phyloP scores from a whole-genome alignment of 1,140 invertebrate species.

The Aphis craccivora region DNA sequence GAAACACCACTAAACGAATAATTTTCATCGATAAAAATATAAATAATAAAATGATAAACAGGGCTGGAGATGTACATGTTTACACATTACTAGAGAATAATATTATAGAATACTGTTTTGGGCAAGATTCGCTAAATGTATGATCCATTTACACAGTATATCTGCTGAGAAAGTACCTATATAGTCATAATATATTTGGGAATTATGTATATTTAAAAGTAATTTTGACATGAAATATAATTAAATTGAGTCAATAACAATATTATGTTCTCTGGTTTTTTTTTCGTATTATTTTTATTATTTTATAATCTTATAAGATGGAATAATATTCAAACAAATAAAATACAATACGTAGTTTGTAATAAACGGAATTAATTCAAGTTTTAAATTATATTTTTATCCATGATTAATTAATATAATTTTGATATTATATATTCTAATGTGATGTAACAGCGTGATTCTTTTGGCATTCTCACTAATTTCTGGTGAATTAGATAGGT shows the following conservation, averaged over 20 bases:
- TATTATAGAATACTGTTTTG: background rate
- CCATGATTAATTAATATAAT: background rate
- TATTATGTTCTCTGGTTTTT: background rate
- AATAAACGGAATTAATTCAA: background rate
- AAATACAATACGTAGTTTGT: background rate
- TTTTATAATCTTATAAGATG: background rate
- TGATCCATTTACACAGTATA: too few species aligned
- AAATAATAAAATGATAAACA: too few species aligned
- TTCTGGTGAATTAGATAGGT: background rate
- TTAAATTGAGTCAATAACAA: background rate
- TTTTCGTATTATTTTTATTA: background rate
- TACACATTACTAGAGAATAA: background rate
- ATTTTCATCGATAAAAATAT: background rate
- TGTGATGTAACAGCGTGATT: slow-evolving; percentile 10
- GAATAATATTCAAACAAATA: background rate
- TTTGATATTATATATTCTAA: background rate
- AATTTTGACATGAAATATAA: background rate
- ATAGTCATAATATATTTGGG: background rate
- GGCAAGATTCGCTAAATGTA: background rate
- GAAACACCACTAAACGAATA: background rate
- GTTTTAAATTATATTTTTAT: background rate
- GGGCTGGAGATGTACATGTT: background rate
- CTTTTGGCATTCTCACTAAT: background rate
- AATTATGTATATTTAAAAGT: background rate
- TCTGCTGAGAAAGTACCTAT: background rate